Percentiles rank a stretch among this genome's conserved stretches.
These are phyloP conservation scores for Pelodiscus sinensis DNA, from an alignment of 2,113 vertebrate species.

Conservation along the genomic window DNA sequence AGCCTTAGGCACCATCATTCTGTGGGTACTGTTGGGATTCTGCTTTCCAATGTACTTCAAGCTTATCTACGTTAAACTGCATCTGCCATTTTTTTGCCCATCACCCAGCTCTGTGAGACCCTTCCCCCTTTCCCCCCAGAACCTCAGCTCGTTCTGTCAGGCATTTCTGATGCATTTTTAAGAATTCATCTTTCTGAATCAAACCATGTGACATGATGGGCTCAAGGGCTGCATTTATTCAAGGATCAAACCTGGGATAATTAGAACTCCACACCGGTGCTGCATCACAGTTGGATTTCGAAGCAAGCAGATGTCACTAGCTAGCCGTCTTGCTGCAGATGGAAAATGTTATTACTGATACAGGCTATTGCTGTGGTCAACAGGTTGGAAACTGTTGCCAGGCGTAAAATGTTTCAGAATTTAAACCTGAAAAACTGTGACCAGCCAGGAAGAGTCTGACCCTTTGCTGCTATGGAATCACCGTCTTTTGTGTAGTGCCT, in stretches of 20 bases:
- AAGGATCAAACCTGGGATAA: fast-evolving
- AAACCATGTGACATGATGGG: fast-evolving
- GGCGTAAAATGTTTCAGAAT: background rate
- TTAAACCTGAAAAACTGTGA: background rate
- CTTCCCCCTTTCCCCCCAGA: background rate
- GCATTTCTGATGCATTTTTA: background rate
- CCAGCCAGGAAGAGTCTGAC: background rate
- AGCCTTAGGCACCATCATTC: background rate
- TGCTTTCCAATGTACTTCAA: background rate
- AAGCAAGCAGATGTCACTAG: background rate
- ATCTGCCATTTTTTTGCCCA: background rate
- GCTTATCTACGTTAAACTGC: background rate
- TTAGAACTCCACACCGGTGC: fast-evolving
- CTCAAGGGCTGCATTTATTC: background rate
- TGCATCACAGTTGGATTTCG: background rate
- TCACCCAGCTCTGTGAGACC: background rate
- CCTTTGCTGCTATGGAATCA: fast-evolving
- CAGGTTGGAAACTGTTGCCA: background rate
- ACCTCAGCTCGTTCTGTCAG: background rate
- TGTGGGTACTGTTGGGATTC: background rate
- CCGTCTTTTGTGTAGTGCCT: fast-evolving
- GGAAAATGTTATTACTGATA: background rate
- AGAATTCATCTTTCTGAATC: background rate
- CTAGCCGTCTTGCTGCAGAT: fast-evolving
- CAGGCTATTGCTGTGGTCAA: fast-evolving